A percentile compares a stretch with the other conserved stretches of the same genome.
phyloP scores from a whole-genome alignment of 2,113 vertebrate genomes.

The Aythya baeri region DNA sequence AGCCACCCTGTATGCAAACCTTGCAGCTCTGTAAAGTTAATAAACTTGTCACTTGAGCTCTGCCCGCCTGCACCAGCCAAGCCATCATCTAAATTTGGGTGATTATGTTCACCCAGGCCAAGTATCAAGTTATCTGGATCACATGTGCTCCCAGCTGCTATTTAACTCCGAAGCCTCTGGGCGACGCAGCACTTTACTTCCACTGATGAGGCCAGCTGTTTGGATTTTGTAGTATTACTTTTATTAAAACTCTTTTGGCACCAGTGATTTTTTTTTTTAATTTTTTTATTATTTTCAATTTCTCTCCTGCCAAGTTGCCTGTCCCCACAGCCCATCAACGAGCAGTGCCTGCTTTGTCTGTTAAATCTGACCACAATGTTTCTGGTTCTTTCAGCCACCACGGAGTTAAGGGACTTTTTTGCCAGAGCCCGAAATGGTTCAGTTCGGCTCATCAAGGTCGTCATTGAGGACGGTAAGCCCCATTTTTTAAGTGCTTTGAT shows the following conservation, averaged over 20 bases:
- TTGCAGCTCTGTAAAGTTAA: neutral
- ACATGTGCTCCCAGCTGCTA: conserved; percentile 77
- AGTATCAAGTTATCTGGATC: conserved; percentile 87
- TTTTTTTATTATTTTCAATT: neutral
- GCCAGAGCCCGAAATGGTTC: conserved; percentile 90
- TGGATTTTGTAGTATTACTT: neutral
- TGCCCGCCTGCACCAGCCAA: conserved; percentile 49
- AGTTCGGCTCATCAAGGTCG: conserved; percentile 92
- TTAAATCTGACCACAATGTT: conserved; percentile 85
- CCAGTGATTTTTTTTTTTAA: neutral
- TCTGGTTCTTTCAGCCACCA: conserved; percentile 93
- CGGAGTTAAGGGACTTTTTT: conserved; percentile 94
- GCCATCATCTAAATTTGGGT: conserved; percentile 87
- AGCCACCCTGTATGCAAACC: neutral
- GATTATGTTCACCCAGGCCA: conserved; percentile 69
- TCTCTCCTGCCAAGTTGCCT: neutral
- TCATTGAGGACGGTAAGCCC: conserved; percentile 94
- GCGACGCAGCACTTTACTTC: neutral
- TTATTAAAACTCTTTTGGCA: neutral
- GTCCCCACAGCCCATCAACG: accelerated
- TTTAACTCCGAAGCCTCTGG: conserved; percentile 58
- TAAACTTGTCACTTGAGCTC: conserved; percentile 73
- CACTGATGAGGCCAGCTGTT: neutral
- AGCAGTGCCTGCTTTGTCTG: neutral
- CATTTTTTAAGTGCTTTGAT: neutral